Base-by-base conservation (phyloP, 2,888 invertebrate species). In the Punctoribates punctum region DNA sequence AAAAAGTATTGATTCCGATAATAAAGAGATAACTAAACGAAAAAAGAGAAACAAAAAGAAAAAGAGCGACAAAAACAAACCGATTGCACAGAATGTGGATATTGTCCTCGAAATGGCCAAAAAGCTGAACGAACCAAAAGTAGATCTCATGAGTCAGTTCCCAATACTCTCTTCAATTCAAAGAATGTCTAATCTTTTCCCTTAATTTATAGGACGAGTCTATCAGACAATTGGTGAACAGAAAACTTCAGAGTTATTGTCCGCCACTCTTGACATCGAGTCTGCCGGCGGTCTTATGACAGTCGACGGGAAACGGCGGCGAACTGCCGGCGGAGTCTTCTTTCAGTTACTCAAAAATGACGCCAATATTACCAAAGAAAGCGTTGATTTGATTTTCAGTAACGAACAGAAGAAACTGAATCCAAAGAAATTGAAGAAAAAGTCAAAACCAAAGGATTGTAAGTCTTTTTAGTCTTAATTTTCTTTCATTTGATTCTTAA, bases 241-340 rank as follows among this genome's bases (percentile, higher is more conserved):
- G 25, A 54, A 54, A 17, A 29, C 57, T 3, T 38, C 72, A 6
- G 48, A 73, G 27, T 27, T 77, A 11, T 48, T n/a, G 17, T 38
- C 73, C 34, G 73, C 75, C 46, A 73, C 67, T 20, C 27, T 77
- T 27, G 74, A 75, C 42, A 74, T 78, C 27, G 77, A 77, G 60
- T 67, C 67, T n/a, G 73, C 74, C 13, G 78, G 78, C n/a, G 78
- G 78, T 15, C 60, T 78, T 9, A 76, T 78, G 77, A 77, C 76
- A 29, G 29, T 17, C 15, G 73, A 75, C 25, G 75, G 75, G 3
- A 73, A 42, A 15, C 62, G 78, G 34, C 57, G 77, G 20, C 73
- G 78, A 42, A 76, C 77, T 25, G 62, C 78, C 20, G 78, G 78
- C 20, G 78, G 78, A 62, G 76, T 78, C 8, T 76, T 73, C 51